These are phyloP conservation scores for Hypomesus transpacificus DNA, from an alignment of 2,113 vertebrate genomes.

Conservation along the genomic window DNA sequence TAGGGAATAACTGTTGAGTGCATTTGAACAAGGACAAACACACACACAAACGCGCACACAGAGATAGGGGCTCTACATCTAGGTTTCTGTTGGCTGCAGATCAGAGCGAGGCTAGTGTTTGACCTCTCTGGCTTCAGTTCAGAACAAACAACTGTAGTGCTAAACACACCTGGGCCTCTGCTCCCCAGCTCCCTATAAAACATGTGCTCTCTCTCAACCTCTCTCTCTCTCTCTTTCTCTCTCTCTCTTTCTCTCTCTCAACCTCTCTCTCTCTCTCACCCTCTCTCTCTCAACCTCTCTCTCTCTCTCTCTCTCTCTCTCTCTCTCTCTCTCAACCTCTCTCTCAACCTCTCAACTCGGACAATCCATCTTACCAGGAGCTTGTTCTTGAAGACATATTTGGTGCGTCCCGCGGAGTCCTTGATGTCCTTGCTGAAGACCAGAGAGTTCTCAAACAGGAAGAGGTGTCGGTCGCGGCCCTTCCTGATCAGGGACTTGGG, in stretches of 20 bases:
- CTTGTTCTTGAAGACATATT: conserved; percentile 99
- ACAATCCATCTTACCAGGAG: conserved; percentile 79
- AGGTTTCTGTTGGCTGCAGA: conserved; percentile 7
- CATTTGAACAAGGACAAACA: no score
- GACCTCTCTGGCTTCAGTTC: background rate
- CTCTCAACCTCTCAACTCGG: background rate
- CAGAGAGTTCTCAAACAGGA: conserved; percentile 97
- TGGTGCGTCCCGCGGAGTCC: conserved; percentile 94
- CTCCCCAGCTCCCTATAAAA: background rate
- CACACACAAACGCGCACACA: background rate
- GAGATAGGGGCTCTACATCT: conserved; percentile 1
- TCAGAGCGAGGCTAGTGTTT: conserved; percentile 5
- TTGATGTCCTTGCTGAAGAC: conserved; percentile 99
- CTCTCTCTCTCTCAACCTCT: background rate
- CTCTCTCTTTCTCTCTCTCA: background rate
- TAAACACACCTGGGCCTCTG: background rate
- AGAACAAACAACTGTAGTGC: background rate
- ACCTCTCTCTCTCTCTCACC: background rate
- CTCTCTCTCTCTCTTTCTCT: background rate
- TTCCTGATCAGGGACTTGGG: conserved; percentile 97
- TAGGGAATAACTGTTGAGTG: no score
- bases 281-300: background rate
- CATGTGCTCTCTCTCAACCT: background rate
- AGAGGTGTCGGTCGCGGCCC: conserved; percentile 93
- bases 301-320: background rate